Percentiles rank a stretch among this genome's conserved stretches.
Evolutionary conservation across 2,113 vertebrate genomes (phyloP).

Genomic region (Dissostichus mawsoni): DNA sequence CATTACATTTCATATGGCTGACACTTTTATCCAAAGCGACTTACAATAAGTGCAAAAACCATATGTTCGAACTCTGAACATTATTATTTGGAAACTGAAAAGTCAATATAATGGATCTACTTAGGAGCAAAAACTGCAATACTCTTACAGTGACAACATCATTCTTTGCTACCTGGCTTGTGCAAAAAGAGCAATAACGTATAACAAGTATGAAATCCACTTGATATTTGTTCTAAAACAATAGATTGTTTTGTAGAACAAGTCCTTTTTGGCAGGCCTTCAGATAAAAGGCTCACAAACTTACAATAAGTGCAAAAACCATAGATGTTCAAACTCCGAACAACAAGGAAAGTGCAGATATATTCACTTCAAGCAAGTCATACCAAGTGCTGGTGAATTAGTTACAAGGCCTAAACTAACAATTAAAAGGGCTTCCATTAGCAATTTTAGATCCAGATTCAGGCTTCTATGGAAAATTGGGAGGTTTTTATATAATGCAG

Average conservation of each 20-base stretch:
- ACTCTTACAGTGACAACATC: neutral
- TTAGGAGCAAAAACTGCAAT: neutral
- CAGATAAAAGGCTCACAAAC: constrained; percentile 68
- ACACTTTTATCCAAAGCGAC: too few species aligned
- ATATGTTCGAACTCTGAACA: too few species aligned
- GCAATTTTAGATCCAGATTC: neutral
- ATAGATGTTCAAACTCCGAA: too few species aligned
- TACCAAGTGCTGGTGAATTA: too few species aligned
- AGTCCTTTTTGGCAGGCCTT: neutral
- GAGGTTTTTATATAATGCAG: neutral
- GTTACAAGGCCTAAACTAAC: too few species aligned
- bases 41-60: too few species aligned
- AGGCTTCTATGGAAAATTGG: neutral
- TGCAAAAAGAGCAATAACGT: neutral
- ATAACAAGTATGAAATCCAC: neutral
- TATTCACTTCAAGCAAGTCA: too few species aligned
- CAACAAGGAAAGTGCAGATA: too few species aligned
- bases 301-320: too few species aligned
- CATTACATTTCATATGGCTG: too few species aligned
- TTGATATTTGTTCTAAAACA: too few species aligned
- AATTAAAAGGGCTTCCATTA: neutral
- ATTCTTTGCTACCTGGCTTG: neutral
- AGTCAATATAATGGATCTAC: neutral
- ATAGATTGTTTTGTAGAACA: too few species aligned
- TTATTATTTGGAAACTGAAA: constrained; percentile 3